Conservation (phyloP, 2,113 vertebrate species). For the Oenanthe oenanthe region DNA sequence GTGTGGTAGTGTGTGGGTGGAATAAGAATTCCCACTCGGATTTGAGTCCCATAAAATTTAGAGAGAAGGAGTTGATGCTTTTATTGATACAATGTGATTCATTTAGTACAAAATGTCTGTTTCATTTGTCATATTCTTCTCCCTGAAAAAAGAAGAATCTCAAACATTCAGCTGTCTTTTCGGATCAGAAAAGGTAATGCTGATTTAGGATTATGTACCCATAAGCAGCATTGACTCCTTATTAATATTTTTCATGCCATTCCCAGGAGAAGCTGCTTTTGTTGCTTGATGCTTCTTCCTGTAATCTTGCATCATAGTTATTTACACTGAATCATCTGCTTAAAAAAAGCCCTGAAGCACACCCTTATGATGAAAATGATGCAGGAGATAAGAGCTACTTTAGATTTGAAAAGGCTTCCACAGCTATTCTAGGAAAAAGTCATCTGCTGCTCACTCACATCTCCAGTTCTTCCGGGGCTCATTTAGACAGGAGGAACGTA, state of each 20-base stretch:
- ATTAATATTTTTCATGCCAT: conserved; percentile 5
- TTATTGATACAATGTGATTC: background rate
- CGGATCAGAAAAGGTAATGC: background rate
- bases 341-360: background rate
- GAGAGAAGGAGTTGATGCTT: background rate
- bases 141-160: background rate
- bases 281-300: conserved; percentile 25
- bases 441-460: background rate
- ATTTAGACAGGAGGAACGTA: background rate
- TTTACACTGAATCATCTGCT: conserved; percentile 36
- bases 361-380: background rate
- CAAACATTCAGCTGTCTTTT: background rate
- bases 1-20: background rate
- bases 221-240: background rate
- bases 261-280: background rate
- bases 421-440: conserved; percentile 5
- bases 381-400: conserved; percentile 2
- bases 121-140: background rate
- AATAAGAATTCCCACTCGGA: background rate
- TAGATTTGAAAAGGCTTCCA: conserved; percentile 2
- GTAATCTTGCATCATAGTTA: conserved; percentile 9
- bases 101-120: background rate
- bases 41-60: background rate
- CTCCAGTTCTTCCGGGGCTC: background rate
- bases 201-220: background rate